Base-by-base conservation (phyloP, 2,113 vertebrate genomes). In the Eolophus roseicapilla region DNA sequence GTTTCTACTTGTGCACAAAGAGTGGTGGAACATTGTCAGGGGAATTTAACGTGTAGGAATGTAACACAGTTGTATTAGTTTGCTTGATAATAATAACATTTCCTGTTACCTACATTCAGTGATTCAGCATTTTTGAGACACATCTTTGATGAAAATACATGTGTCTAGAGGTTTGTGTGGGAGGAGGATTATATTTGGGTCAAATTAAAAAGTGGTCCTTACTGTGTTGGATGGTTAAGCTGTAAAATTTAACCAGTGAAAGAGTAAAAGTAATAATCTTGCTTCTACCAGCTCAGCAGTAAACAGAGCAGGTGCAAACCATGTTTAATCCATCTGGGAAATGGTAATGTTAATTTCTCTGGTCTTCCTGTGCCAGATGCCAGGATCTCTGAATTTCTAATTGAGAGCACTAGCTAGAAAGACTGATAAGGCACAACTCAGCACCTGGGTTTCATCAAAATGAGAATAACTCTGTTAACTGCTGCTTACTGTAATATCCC, bases 261-360 rank as follows among this genome's bases (percentile, higher is more conserved):
- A 89, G 53, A 59, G 27, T 69, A 67, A 70, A 86, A 91, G 53
- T 85, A 37, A 29, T 82, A 89, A 86, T 78, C 62, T 81, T 87
- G 82, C 33, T 95, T 93, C 90, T 95, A 63, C 53, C 82, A 95
- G 84, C 87, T 93, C 92, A 93, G 93, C 90, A 88, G 85, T 81
- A 90, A 95, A 73, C 78, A 89, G 86, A 88, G 88, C 93, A 97
- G 92, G 95, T 95, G 94, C 88, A 86, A 84, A 35, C 39, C 90
- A 75, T 95, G 93, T 83, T 93, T 96, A 92, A 95, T 96, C 93
- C 90, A 86, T 84, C 68, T 93, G 92, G 95, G 95, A 96, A 81
- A 83, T 10, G 14, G 46, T 10, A 68, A 86, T 86, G 71, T 17
- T 92, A 43, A 75, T 88, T 77, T 91, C 55, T 95, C 69, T 81